phyloP scores from a whole-genome alignment of 2,888 invertebrate species.

The Blastobasis adustella region DNA sequence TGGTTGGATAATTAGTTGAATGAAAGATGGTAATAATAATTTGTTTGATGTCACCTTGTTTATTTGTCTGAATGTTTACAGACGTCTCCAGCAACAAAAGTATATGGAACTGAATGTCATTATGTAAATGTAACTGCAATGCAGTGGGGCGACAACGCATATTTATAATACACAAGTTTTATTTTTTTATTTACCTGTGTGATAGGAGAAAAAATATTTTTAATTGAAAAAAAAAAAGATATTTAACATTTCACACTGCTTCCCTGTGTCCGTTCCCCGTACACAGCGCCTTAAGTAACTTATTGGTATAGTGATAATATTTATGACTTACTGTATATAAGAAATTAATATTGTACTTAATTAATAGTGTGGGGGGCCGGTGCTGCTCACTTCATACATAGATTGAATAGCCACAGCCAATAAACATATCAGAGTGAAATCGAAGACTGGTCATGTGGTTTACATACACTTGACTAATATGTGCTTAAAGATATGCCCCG shows the following conservation, averaged over 20 bases:
- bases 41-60: too few species aligned
- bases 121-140: slow-evolving; percentile 34
- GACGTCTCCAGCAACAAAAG: too few species aligned
- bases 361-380: slow-evolving; percentile 45
- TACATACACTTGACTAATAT: not conserved
- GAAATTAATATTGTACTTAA: slow-evolving; percentile 65
- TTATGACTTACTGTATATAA: slow-evolving; percentile 64
- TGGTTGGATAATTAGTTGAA: too few species aligned
- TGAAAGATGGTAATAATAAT: too few species aligned
- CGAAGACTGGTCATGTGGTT: not conserved
- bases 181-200: not conserved
- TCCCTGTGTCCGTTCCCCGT: slow-evolving; percentile 30
- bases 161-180: slow-evolving; percentile 3
- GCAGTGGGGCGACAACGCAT: slow-evolving; percentile 36
- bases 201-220: not conserved
- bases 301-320: slow-evolving; percentile 52
- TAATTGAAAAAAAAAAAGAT: not conserved
- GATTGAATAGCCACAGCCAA: not conserved
- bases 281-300: slow-evolving; percentile 54
- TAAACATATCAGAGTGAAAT: slow-evolving; percentile 1
- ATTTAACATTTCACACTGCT: slow-evolving; percentile 29
- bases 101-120: not conserved
- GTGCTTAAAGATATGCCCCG: not conserved
- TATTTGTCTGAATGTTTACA: too few species aligned
- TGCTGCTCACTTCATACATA: slow-evolving; percentile 20